phyloP scores from a whole-genome alignment of 1,140 invertebrate species.

The Homalodisca vitripennis region DNA sequence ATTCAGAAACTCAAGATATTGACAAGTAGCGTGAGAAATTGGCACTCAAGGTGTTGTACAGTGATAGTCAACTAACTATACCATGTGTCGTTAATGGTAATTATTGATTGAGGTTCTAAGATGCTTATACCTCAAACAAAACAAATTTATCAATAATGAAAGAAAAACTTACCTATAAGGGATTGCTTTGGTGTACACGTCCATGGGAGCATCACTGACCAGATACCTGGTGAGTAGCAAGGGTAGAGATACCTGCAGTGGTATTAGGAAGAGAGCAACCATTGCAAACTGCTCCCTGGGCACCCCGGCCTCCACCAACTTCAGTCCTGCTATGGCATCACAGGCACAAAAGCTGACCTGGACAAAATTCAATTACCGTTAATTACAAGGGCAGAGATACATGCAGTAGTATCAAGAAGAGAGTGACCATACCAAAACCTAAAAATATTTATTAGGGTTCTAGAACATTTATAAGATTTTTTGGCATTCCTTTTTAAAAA shows the following conservation, averaged over 20 bases:
- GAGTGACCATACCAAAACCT: too few species aligned
- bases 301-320: slow-evolving; percentile 92
- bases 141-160: background rate
- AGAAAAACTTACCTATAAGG: slow-evolving; percentile 66
- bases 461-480: too few species aligned
- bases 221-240: slow-evolving; percentile 87
- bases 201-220: slow-evolving; percentile 81
- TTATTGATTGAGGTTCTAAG: background rate
- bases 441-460: too few species aligned
- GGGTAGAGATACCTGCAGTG: slow-evolving; percentile 92
- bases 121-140: background rate
- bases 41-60: background rate
- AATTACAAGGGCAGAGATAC: too few species aligned
- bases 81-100: background rate
- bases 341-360: slow-evolving; percentile 95
- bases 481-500: too few species aligned
- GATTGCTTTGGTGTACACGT: slow-evolving; percentile 86
- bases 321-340: slow-evolving; percentile 92
- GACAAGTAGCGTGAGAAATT: background rate
- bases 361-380: too few species aligned
- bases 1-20: slow-evolving; percentile 21
- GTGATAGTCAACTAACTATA: background rate
- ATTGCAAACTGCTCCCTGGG: slow-evolving; percentile 94
- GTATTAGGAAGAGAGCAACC: slow-evolving; percentile 88
- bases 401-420: too few species aligned